A percentile compares a stretch with the other conserved stretches of the same genome.
These are phyloP conservation scores for Agapornis canus DNA, from an alignment of 2,797 vertebrate genomes.

Conservation along the genomic window DNA sequence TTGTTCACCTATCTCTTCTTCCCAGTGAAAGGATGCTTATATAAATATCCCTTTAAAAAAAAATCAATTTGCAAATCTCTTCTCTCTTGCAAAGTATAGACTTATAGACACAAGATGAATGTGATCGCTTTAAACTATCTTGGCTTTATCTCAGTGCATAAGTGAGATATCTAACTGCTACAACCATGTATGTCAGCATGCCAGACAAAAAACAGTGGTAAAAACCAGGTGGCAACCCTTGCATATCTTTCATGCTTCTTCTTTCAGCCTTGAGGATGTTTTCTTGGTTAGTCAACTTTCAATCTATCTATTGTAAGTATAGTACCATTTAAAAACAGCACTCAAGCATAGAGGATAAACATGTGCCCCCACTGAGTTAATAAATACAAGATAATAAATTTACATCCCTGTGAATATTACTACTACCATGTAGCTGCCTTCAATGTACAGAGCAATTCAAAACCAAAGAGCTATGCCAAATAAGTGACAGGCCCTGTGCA, in stretches of 20 bases:
- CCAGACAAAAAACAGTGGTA: not conserved
- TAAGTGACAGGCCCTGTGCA: conserved; percentile 11
- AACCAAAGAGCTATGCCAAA: conserved; percentile 22
- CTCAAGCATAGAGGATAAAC: conserved; percentile 48
- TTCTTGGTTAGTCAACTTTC: conserved; percentile 62
- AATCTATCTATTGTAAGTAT: conserved; percentile 29
- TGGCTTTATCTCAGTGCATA: conserved; percentile 12
- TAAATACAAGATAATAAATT: conserved; percentile 41
- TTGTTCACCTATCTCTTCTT: not conserved
- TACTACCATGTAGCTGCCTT: not conserved
- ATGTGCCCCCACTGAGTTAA: conserved; percentile 40
- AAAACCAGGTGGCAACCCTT: not conserved
- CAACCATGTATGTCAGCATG: not conserved
- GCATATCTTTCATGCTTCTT: not conserved
- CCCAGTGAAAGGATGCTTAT: not conserved
- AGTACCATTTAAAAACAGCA: conserved; percentile 53
- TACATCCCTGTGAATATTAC: conserved; percentile 18
- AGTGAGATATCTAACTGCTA: conserved; percentile 3
- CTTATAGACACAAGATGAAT: not conserved
- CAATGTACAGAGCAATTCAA: not conserved
- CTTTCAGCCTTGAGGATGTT: conserved; percentile 36
- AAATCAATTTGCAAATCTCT: not conserved
- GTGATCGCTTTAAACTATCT: conserved; percentile 1
- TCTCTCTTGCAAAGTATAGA: not conserved
- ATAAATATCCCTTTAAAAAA: not conserved